phyloP scores from a whole-genome alignment of 2,888 invertebrate species.

The Amorpha juglandis region DNA sequence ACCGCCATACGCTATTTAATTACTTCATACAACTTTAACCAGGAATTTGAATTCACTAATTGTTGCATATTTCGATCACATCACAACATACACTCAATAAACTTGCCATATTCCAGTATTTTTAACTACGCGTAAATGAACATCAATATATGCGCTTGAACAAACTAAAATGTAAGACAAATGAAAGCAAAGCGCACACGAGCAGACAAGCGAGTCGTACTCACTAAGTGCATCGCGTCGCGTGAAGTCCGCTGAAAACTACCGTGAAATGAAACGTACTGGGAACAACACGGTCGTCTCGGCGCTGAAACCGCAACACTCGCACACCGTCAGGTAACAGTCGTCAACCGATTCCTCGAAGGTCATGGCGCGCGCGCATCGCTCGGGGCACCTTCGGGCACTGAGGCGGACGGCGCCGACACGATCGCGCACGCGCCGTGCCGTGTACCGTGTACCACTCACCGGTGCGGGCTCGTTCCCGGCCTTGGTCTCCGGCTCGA shows the following conservation, averaged over 20 bases:
- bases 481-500: constrained; percentile 69
- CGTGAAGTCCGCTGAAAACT: constrained; percentile 70
- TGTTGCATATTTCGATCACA: neutral
- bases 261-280: constrained; percentile 81
- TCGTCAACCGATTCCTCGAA: constrained; percentile 79
- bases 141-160: constrained; percentile 54
- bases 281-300: constrained; percentile 78
- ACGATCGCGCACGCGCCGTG: constrained; percentile 41
- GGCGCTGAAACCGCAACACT: constrained; percentile 83
- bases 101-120: neutral
- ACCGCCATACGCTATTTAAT: neutral
- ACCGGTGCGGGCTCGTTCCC: constrained; percentile 64
- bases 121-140: constrained; percentile 20
- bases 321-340: constrained; percentile 80
- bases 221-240: constrained; percentile 78
- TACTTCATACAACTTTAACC: neutral
- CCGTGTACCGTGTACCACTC: constrained; percentile 49
- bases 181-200: constrained; percentile 59
- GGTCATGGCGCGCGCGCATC: constrained; percentile 83
- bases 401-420: constrained; percentile 43
- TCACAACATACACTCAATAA: constrained; percentile 1
- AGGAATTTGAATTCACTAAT: neutral
- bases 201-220: constrained; percentile 66
- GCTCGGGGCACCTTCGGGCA: constrained; percentile 65
- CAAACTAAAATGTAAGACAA: constrained; percentile 45